Evolutionary conservation across 1,140 invertebrate species (phyloP), one percentile per base, ranked within the genome.

Genomic region (Copidosoma floridanum): DNA sequence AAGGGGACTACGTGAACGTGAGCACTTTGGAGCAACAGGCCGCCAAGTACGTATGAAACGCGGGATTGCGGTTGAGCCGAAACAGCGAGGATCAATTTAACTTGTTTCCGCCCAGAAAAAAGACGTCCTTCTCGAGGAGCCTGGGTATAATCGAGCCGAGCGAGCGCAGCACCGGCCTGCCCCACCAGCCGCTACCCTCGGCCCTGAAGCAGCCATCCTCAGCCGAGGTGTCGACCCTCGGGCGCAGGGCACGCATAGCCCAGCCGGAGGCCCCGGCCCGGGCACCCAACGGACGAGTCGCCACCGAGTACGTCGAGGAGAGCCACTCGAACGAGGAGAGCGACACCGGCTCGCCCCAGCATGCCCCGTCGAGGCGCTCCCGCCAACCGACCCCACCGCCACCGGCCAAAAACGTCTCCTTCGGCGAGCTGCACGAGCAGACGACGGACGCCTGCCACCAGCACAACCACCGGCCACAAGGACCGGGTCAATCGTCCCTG

Each of bases 1-100:
- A 82, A 43, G 78, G 75, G n/a, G 82, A 84, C 63, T 82, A 83
- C 68, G 79, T 81, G 41, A 82, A 79, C 65, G 69, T 81, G 57
- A 74, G 73, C 65, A 48, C 71, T 59, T 54, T 71, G 64, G 65
- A 77, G 59, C 46, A 48, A 51, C 72, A 76, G 64, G 68, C 67
- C 40, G 50, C 63, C 59, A 78, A 74, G 76, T 78, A 67, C 63
- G 70, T 72, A 65, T n/a, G n/a, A n/a, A n/a, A n/a, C n/a, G n/a
- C n/a, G n/a, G n/a, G 66, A 65, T 40, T 35, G n/a, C n/a, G n/a
- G n/a, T n/a, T n/a, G n/a, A n/a, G 29, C 6, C 29, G 29, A 32
- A 32, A 8, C 12, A 32, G 12, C 29, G 29, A 8, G 29, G 29
- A 32, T 12, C 6, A 32, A 8, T 32, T 6, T n/a, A n/a, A n/a